These are phyloP conservation scores for Cryptoprocta ferox DNA, from an alignment of 2,797 vertebrate species.

Conservation along the genomic window DNA sequence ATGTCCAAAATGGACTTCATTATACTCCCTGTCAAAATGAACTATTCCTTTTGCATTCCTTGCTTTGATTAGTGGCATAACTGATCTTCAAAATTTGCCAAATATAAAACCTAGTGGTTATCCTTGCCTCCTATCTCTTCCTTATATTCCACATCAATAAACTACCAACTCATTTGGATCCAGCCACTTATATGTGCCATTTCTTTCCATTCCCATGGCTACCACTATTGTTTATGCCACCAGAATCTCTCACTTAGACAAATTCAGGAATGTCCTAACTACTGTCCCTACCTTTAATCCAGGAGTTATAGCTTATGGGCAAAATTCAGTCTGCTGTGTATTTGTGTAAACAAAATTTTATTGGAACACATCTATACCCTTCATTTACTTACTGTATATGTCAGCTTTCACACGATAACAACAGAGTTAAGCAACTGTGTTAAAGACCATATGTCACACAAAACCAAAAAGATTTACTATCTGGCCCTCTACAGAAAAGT, in stretches of 20 bases:
- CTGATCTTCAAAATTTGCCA: not conserved
- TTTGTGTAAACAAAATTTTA: not conserved
- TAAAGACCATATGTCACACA: not conserved
- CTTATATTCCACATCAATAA: not conserved
- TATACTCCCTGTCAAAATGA: not conserved
- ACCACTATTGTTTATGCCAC: not conserved
- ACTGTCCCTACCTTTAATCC: not conserved
- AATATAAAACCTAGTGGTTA: not conserved
- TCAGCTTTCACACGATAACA: not conserved
- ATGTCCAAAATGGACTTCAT: not conserved
- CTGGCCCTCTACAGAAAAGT: not conserved
- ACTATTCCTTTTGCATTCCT: not conserved
- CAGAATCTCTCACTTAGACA: not conserved
- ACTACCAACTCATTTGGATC: not conserved
- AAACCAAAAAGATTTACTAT: not conserved
- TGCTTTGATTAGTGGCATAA: not conserved
- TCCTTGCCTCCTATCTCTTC: not conserved
- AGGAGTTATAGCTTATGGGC: not conserved
- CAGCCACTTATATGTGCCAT: not conserved
- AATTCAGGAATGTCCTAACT: not conserved
- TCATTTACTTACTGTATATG: not conserved
- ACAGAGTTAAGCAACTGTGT: not conserved
- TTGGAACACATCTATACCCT: not conserved
- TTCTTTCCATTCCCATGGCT: not conserved
- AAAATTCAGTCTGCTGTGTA: not conserved